These are phyloP conservation scores for Lepetodrilus schrolli DNA, from an alignment of 2,888 invertebrate species.

Conservation along the genomic window DNA sequence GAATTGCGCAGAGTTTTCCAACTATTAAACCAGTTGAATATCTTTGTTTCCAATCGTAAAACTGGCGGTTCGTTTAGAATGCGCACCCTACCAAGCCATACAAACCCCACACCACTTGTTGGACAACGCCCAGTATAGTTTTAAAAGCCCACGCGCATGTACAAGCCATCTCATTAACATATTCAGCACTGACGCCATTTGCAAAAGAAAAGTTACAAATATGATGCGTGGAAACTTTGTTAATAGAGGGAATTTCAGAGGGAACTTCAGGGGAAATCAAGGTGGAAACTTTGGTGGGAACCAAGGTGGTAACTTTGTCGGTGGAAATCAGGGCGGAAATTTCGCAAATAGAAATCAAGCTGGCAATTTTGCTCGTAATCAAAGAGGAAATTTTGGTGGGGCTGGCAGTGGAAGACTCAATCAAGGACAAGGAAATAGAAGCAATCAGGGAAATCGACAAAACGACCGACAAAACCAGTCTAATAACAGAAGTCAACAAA, in stretches of 20 bases:
- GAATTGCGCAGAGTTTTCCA: no score
- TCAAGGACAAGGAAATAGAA: background rate
- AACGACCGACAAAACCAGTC: no score
- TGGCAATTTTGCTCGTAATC: background rate
- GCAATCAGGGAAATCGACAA: background rate
- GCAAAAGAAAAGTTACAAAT: background rate
- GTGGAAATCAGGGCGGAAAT: background rate
- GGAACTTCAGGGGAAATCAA: constrained; percentile 13
- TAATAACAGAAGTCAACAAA: no score
- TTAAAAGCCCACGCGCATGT: no score
- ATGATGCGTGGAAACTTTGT: constrained; percentile 18
- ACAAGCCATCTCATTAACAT: background rate
- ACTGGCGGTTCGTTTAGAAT: no score
- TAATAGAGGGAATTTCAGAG: constrained; percentile 9
- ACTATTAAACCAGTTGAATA: no score
- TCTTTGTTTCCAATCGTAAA: no score
- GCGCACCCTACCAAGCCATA: no score
- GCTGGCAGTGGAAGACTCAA: background rate
- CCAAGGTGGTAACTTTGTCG: background rate
- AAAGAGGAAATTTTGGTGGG: background rate
- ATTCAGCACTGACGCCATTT: background rate
- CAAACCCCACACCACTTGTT: no score
- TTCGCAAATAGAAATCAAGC: background rate
- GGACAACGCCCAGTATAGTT: no score
- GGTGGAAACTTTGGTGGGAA: background rate